phyloP scores from a whole-genome alignment of 2,888 invertebrate species.

The Silvanus unidentatus region DNA sequence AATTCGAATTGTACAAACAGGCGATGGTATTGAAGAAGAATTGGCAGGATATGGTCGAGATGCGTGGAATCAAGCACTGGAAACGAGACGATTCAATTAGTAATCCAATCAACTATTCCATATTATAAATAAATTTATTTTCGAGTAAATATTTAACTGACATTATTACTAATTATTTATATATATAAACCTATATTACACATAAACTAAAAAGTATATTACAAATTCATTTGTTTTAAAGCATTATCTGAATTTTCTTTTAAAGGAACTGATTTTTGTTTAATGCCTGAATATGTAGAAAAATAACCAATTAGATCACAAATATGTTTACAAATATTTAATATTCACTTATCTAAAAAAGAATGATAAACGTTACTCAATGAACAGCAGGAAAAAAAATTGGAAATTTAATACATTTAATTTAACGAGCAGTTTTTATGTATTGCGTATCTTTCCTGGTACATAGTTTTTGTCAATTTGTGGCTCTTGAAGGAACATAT shows the following conservation, averaged over 20 bases:
- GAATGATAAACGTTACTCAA: too few relatives aligned
- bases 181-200: slow-evolving; percentile 15
- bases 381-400: too few relatives aligned
- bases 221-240: neutral
- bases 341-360: too few relatives aligned
- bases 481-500: slow-evolving; percentile 98
- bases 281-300: too few relatives aligned
- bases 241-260: neutral
- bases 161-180: slow-evolving; percentile 13
- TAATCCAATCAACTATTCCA: slow-evolving; percentile 12
- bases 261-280: neutral
- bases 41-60: slow-evolving; percentile 55
- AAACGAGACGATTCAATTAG: slow-evolving; percentile 48
- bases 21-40: slow-evolving; percentile 51
- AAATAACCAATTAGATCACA: too few relatives aligned
- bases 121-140: slow-evolving; percentile 39
- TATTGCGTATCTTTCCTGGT: slow-evolving; percentile 97
- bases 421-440: slow-evolving; percentile 52
- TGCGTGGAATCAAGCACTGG: slow-evolving; percentile 54
- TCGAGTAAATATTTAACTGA: slow-evolving; percentile 35
- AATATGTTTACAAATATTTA: too few relatives aligned
- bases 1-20: slow-evolving; percentile 52
- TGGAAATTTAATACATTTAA: too few relatives aligned
- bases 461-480: slow-evolving; percentile 99
- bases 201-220: slow-evolving; percentile 11